Percentiles rank a stretch among this genome's conserved stretches.
These are phyloP conservation scores for Hemiscyllium ocellatum DNA, from an alignment of 2,113 vertebrate species.

Conservation along the genomic window DNA sequence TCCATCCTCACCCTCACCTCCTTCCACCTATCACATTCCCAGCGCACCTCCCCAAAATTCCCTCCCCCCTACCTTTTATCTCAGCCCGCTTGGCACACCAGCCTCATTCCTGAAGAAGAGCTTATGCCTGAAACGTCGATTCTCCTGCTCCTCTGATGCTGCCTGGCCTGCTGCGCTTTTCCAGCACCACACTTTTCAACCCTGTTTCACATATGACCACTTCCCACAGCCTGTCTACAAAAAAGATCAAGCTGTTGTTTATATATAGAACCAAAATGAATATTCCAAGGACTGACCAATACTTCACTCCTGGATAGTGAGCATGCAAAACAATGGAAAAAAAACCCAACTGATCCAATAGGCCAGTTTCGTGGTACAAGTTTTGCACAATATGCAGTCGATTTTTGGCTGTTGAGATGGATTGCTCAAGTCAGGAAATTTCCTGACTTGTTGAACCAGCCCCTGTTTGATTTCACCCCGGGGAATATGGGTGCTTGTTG, in stretches of 20 bases:
- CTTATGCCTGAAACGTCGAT: too few relatives aligned
- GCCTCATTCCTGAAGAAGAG: too few relatives aligned
- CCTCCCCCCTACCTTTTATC: too few relatives aligned
- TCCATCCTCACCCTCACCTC: too few relatives aligned
- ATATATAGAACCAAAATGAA: neutral
- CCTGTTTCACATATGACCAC: neutral
- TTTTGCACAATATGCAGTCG: neutral
- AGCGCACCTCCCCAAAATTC: too few relatives aligned
- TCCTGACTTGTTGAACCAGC: neutral
- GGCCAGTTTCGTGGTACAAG: neutral
- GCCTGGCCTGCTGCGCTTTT: too few relatives aligned
- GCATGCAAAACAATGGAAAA: neutral
- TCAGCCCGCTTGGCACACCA: too few relatives aligned
- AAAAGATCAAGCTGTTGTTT: neutral
- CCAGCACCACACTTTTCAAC: too few relatives aligned
- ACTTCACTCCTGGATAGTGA: neutral
- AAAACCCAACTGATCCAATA: neutral
- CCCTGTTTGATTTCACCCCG: neutral
- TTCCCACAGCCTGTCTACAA: neutral
- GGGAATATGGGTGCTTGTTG: neutral
- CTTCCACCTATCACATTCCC: too few relatives aligned
- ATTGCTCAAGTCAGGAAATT: neutral
- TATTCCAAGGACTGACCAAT: neutral
- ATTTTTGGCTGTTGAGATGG: neutral
- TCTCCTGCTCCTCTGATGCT: too few relatives aligned